These are phyloP conservation scores for Trissonchulus latispiculum DNA, from an alignment of 2,888 invertebrate species.

Conservation along the genomic window DNA sequence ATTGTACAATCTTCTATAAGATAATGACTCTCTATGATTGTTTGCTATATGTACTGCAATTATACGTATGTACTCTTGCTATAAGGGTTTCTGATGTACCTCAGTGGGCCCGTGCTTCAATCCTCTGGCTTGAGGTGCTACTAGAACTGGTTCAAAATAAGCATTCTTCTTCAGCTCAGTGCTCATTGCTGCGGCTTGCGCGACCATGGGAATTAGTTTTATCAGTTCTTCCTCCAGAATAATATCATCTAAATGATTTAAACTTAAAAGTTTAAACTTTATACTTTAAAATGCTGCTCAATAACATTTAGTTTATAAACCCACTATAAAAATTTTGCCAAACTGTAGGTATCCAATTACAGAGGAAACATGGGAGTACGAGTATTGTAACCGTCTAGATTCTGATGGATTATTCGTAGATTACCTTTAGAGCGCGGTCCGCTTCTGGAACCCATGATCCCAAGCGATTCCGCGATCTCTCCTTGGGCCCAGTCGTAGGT, in stretches of 20 bases:
- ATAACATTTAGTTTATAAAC: conserved; percentile 28
- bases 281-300: no score
- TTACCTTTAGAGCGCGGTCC: conserved; percentile 17
- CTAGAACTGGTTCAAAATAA: conserved; percentile 51
- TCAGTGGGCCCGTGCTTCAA: conserved; percentile 47
- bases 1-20: no score
- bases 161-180: conserved; percentile 51
- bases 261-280: no score
- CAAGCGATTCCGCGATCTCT: conserved; percentile 50
- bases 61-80: no score
- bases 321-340: no score
- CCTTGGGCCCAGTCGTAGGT: conserved; percentile 52
- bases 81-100: no score
- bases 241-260: conserved; percentile 34
- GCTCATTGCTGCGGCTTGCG: conserved; percentile 53
- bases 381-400: no score
- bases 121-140: conserved; percentile 51
- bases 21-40: no score
- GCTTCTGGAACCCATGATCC: conserved; percentile 32
- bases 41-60: no score
- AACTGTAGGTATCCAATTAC: no score
- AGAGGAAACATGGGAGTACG: no score
- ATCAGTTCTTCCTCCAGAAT: conserved; percentile 52
- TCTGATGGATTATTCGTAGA: no score
- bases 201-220: conserved; percentile 51